Evolutionary conservation across 1,140 invertebrate species (phyloP), one percentile per base, ranked within the genome.

Genomic region (Drosophila prosaltans): DNA sequence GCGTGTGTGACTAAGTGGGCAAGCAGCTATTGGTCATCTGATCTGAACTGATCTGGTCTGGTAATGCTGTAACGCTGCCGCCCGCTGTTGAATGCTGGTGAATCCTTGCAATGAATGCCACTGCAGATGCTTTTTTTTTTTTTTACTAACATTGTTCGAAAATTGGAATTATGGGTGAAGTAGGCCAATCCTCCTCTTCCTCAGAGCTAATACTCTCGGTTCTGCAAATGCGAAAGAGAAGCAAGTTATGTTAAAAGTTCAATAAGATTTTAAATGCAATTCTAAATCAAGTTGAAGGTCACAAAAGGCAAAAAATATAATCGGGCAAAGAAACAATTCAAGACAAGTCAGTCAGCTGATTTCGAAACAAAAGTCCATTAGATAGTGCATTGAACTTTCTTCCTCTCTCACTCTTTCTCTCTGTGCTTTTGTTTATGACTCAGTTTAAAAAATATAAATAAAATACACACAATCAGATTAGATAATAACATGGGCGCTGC

Each of bases 151-250:
- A 92, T 89, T 92, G 88, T 83, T 92, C 92, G 78, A 92, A 92
- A 82, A 94, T 93, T 61, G 94, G 94, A 82, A 94, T 92, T 26
- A 94, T 93, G 57, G 94, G 94, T 88, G 94, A 94, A 70, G 94
- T 93, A 66, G 94, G 94, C 94, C 94, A 94, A 81, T 94, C 94
- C 48, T 94, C 82, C 62, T 92, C 91, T 75, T 93, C 92, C 78
- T 94, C 94, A 51, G 93, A 94, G 86, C 93, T 93, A 76, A 94
- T 93, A 85, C 94, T 94, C 90, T 94, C 94, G 63, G 94, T 93
- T 93, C 94, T 95, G 90, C 3, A 90, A 86, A 58, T 32, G 58
- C 58, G 66, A 16, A 69, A 66, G 43, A 40, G 24, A 66, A 65
- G 40, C 26, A 26, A 66, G 26, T 68, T 55, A 36, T 4, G 32